Evolutionary conservation across 2,888 invertebrate species (phyloP).

Genomic region (Eupithecia centaureata): DNA sequence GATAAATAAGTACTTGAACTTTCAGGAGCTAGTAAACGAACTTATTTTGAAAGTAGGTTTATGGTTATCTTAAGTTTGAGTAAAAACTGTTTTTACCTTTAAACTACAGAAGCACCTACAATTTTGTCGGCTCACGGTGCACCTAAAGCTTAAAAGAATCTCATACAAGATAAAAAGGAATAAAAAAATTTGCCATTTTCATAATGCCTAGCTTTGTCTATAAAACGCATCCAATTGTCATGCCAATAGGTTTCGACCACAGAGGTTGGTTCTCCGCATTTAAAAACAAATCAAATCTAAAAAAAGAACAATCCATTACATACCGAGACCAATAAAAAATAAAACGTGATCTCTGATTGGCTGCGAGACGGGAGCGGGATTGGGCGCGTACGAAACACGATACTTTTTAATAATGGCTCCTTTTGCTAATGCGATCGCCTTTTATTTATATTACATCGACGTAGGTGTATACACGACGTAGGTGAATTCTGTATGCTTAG

Average conservation of each 20-base stretch:
- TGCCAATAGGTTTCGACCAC: not conserved
- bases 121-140: too few species aligned
- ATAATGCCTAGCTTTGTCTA: too few species aligned
- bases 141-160: too few species aligned
- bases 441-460: conserved; percentile 76
- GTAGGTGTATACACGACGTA: conserved; percentile 67
- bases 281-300: conserved; percentile 69
- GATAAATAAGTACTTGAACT: conserved; percentile 3
- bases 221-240: not conserved
- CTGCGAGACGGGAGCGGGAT: conserved; percentile 64
- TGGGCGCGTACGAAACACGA: conserved; percentile 76
- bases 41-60: not conserved
- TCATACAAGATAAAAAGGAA: too few species aligned
- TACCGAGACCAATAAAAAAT: conserved; percentile 75
- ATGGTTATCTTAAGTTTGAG: not conserved
- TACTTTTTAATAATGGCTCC: conserved; percentile 84
- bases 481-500: not conserved
- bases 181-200: too few species aligned
- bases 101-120: too few species aligned
- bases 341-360: conserved; percentile 69
- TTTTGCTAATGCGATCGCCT: conserved; percentile 82
- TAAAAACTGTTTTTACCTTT: not conserved
- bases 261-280: not conserved
- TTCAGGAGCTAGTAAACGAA: not conserved
- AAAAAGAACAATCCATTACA: conserved; percentile 83